These are phyloP conservation scores for Neotoxoptera formosana DNA, from an alignment of 1,140 invertebrate species.

Conservation along the genomic window DNA sequence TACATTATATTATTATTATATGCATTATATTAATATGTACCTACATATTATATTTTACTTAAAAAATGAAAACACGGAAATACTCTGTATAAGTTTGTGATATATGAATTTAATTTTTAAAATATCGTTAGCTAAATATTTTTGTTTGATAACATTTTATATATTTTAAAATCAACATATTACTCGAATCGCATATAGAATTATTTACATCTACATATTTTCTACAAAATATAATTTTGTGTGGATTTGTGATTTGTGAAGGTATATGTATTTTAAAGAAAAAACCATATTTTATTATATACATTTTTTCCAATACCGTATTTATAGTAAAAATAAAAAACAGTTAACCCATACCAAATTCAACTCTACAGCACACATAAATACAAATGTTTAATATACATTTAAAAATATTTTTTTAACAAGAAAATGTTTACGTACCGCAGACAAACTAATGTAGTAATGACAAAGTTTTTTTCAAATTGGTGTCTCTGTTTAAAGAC, in stretches of 20 bases:
- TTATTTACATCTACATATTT: not conserved
- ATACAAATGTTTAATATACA: not conserved
- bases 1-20: not conserved
- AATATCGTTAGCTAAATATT: not conserved
- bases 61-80: not conserved
- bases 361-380: not conserved
- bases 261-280: not conserved
- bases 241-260: too few relatives aligned
- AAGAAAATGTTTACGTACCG: not conserved
- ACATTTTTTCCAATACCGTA: not conserved
- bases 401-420: not conserved
- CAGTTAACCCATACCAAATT: not conserved
- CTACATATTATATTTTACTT: too few relatives aligned
- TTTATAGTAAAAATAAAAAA: not conserved
- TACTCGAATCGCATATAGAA: not conserved
- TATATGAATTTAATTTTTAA: not conserved
- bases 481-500: not conserved
- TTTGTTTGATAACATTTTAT: not conserved
- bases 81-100: not conserved
- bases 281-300: constrained; percentile 19
- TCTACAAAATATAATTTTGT: too few relatives aligned
- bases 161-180: not conserved
- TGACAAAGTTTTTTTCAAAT: not conserved
- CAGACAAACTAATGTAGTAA: not conserved
- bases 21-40: too few relatives aligned